Evolutionary conservation across 1,140 invertebrate genomes (phyloP), one percentile per base, ranked within the genome.

Genomic region (Choristoneura fumiferana): DNA sequence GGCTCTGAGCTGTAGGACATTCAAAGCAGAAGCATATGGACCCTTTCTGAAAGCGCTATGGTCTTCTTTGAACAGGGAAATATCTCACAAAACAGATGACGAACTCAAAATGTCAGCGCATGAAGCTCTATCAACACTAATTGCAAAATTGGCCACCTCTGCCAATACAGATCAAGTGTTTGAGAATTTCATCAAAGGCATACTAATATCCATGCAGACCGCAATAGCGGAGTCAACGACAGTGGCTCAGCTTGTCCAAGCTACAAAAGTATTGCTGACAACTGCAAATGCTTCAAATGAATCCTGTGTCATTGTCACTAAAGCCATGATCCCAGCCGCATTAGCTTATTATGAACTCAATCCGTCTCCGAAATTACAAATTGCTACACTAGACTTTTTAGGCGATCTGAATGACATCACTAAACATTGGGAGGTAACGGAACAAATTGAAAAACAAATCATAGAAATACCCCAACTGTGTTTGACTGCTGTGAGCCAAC

Each of bases 241-340:
- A 2, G 81, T 88, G 49, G 72, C 87, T 14, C 75, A 91, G 17
- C 92, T 91, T 68, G 80, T 83, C 62, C 78, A 91, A 54, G 81
- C 89, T 2, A 69, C 87, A 43, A 89, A 89, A 81, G 73, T 93
- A 14, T 75, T 93, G 35, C 69, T 92, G 58, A 87, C 89, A 33
- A 81, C 90, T 36, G 91, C 91, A 12, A 90, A 87, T 65, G 86
- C 91, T 12, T 90, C 89, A n/a, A 78, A 84, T 69, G 73, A 87
- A 69, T 88, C 90, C 14, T 92, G 91, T 62, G 60, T 81, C 45
- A 76, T 90, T 58, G 73, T 93, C 33, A 79, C 90, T 12, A 86
- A 85, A 62, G 71, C 78, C 33, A 87, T 92, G 73, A 77, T 92
- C 39, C 74, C 92, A 73, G 62, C 84, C 2, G 65, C 73, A 12